These are phyloP conservation scores for Anhinga rufa DNA, from an alignment of 2,113 vertebrate species.

Conservation along the genomic window DNA sequence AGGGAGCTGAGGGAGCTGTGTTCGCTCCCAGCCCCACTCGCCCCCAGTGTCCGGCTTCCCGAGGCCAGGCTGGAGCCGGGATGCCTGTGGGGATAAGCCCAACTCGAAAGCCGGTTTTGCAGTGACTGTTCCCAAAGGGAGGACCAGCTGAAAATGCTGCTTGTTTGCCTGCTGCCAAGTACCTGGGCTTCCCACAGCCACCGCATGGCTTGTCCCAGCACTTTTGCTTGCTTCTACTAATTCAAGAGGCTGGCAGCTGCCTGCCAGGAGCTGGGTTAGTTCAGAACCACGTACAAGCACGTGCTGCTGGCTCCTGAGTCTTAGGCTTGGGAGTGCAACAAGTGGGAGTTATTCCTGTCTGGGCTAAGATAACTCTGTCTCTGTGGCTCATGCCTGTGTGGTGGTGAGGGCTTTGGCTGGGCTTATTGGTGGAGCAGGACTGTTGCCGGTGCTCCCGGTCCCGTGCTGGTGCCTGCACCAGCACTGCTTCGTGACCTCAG, in stretches of 20 bases:
- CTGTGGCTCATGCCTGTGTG: rapidly evolving
- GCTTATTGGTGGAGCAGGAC: not conserved
- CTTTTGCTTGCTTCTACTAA: not conserved
- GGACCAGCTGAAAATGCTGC: not conserved
- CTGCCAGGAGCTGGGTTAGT: not conserved
- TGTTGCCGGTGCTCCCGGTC: not conserved
- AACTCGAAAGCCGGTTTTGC: not conserved
- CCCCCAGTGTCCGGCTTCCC: not conserved
- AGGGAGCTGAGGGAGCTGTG: not conserved
- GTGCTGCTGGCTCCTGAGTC: not conserved
- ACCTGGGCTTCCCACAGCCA: not conserved
- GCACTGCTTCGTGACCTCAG: not conserved
- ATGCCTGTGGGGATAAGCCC: not conserved
- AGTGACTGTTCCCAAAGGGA: not conserved
- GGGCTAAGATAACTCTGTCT: not conserved
- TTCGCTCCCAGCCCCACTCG: not conserved
- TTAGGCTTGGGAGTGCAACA: not conserved
- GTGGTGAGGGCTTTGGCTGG: not conserved
- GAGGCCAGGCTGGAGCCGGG: not conserved
- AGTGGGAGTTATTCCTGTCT: not conserved
- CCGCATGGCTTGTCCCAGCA: not conserved
- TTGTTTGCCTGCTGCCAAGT: not conserved
- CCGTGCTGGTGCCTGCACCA: rapidly evolving
- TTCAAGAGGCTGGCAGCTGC: not conserved
- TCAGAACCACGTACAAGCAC: not conserved